Evolutionary conservation across 2,888 invertebrate genomes (phyloP), one percentile per base, ranked within the genome.

Genomic region (Brachylomia viminalis): DNA sequence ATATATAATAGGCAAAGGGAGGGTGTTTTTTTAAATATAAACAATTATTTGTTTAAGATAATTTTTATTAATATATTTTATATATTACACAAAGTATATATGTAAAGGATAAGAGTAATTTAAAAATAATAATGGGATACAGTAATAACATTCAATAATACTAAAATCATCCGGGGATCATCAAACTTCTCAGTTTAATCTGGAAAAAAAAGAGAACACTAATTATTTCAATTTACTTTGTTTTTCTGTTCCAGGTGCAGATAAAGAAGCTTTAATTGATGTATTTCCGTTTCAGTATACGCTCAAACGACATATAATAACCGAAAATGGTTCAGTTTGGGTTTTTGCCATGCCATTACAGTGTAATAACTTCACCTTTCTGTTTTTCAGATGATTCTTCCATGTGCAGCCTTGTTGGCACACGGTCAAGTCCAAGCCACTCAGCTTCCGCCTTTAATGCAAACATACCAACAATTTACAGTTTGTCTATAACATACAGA

Each of bases 341-440:
- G 95, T 95, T 95, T 96, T 94, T 96, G 92, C 73, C 88, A 86
- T 88, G 84, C 87, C 88, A 90, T 88, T 90, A 91, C 87, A 82
- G 84, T 87, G 90, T 93, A 92, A 90, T 95, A 92, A 95, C 87
- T 89, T 95, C 92, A 96, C 96, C 96, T 95, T 96, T 97, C 93
- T 96, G 95, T 93, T 96, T 97, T 96, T 95, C 96, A 96, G 96
- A 95, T 95, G 95, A 92, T 91, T 96, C 96, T 91, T 95, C 96
- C 94, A 95, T 95, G 91, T 96, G 97, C 93, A 97, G 96, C 93
- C 97, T 96, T 91, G 97, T 97, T 91, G 97, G 97, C 92, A 97
- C 97, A 93, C 97, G 97, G 95, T 97, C 97, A 93, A 97, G 97
- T 90, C 97, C 97, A 91, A 96, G 95, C 97, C 97, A 97, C 92